A percentile compares a stretch with the other conserved stretches of the same genome.
These are phyloP conservation scores for Ditylenchus weischeri DNA, from an alignment of 2,888 invertebrate genomes.

Conservation along the genomic window DNA sequence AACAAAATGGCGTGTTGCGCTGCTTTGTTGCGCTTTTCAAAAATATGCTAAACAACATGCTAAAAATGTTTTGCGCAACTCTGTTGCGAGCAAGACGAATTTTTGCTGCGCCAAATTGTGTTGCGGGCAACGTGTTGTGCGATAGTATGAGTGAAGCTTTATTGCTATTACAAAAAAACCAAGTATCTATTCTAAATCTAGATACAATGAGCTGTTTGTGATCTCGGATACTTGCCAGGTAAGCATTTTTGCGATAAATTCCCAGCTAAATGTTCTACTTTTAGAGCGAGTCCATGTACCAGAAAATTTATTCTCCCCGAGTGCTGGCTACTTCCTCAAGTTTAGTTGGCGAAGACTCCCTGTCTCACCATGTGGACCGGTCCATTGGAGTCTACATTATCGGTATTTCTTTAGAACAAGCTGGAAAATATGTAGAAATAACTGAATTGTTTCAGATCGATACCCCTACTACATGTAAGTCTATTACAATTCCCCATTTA, in stretches of 20 bases:
- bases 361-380: slow-evolving; percentile 93
- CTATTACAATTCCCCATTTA: neutral
- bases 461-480: slow-evolving; percentile 79
- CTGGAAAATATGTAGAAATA: neutral
- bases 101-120: no score
- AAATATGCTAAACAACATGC: no score
- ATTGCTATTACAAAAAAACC: neutral
- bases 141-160: no score
- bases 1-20: no score
- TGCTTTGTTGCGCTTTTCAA: no score
- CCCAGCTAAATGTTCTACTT: neutral
- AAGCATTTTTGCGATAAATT: neutral
- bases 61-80: no score
- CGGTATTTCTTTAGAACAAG: slow-evolving; percentile 63
- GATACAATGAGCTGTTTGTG: slow-evolving; percentile 94
- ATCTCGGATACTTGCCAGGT: slow-evolving; percentile 95
- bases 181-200: slow-evolving; percentile 58
- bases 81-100: no score
- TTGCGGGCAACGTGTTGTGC: no score
- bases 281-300: slow-evolving; percentile 90
- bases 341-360: slow-evolving; percentile 61
- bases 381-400: slow-evolving; percentile 98
- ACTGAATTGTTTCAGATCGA: slow-evolving; percentile 61
- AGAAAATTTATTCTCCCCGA: slow-evolving; percentile 95
- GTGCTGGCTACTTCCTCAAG: slow-evolving; percentile 95